Conservation (phyloP, 2,888 invertebrate genomes). For the Autographa gamma region DNA sequence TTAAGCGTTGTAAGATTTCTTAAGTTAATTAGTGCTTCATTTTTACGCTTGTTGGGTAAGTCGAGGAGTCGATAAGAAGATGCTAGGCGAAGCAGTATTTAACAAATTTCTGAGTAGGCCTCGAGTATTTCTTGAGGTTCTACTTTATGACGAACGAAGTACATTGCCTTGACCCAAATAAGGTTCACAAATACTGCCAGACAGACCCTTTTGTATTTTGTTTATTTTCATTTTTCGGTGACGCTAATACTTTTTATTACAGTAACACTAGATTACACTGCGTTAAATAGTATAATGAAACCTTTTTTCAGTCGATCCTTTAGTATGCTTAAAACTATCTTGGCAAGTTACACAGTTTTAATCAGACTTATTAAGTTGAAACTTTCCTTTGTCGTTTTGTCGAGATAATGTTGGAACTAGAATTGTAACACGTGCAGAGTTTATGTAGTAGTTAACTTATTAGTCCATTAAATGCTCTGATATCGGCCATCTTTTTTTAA, state of each 20-base stretch:
- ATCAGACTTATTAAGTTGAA: slow-evolving; percentile 4
- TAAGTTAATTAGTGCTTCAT: slow-evolving; percentile 1
- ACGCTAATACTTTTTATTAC: neutral
- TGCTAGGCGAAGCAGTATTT: slow-evolving; percentile 2
- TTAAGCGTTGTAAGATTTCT: slow-evolving; percentile 31
- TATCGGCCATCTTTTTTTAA: neutral
- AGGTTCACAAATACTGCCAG: neutral
- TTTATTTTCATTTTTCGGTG: neutral
- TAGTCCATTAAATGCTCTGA: slow-evolving; percentile 1
- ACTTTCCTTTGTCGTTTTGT: slow-evolving; percentile 4
- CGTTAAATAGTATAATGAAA: neutral
- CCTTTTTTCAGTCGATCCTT: neutral
- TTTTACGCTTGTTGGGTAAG: neutral
- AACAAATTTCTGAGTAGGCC: neutral
- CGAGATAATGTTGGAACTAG: slow-evolving; percentile 4
- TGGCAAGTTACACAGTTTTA: slow-evolving; percentile 4
- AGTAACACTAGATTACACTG: neutral
- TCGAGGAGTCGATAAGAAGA: slow-evolving; percentile 4
- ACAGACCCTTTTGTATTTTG: neutral
- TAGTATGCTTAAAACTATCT: slow-evolving; percentile 1
- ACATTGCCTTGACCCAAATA: slow-evolving; percentile 1
- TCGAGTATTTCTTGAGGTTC: neutral
- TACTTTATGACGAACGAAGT: neutral
- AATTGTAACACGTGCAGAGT: neutral
- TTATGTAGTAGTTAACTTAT: neutral